Conservation (phyloP, 2,888 invertebrate species). For the Lypha dubia region DNA sequence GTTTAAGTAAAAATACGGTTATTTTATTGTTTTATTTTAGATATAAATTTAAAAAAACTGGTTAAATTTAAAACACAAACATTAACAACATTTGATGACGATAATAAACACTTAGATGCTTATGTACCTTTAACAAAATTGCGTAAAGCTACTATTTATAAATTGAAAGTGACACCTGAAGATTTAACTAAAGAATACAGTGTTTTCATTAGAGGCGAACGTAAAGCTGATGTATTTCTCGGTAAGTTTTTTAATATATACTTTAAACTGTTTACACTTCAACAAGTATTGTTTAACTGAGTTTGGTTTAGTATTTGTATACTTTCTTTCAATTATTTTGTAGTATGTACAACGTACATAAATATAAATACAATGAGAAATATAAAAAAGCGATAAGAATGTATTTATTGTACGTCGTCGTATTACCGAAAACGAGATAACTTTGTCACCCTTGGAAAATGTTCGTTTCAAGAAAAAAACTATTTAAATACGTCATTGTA, state of each 20-base stretch:
- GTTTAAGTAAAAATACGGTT: constrained; percentile 24
- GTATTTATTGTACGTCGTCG: constrained; percentile 21
- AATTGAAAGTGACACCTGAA: constrained; percentile 80
- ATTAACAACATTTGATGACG: constrained; percentile 68
- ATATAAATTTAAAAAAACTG: constrained; percentile 81
- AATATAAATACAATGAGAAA: constrained; percentile 3
- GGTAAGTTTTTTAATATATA: constrained; percentile 76
- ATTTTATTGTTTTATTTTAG: constrained; percentile 73
- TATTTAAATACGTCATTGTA: constrained; percentile 23
- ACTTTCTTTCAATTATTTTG: background rate
- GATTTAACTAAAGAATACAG: constrained; percentile 75
- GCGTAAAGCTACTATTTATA: constrained; percentile 78
- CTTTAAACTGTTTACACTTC: constrained; percentile 43
- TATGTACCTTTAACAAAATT: constrained; percentile 81
- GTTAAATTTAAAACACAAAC: constrained; percentile 78
- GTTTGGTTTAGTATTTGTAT: background rate
- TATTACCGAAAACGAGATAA: constrained; percentile 70
- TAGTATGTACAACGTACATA: background rate
- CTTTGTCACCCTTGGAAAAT: constrained; percentile 75
- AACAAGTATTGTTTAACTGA: constrained; percentile 42
- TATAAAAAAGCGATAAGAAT: constrained; percentile 49
- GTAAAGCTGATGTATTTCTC: constrained; percentile 81
- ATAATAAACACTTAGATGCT: constrained; percentile 79
- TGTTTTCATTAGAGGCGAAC: constrained; percentile 81
- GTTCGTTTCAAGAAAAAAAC: constrained; percentile 4